Percentiles rank a stretch among this genome's conserved stretches.
phyloP scores from a whole-genome alignment of 2,888 invertebrate species.

The Chironomus riparius region DNA sequence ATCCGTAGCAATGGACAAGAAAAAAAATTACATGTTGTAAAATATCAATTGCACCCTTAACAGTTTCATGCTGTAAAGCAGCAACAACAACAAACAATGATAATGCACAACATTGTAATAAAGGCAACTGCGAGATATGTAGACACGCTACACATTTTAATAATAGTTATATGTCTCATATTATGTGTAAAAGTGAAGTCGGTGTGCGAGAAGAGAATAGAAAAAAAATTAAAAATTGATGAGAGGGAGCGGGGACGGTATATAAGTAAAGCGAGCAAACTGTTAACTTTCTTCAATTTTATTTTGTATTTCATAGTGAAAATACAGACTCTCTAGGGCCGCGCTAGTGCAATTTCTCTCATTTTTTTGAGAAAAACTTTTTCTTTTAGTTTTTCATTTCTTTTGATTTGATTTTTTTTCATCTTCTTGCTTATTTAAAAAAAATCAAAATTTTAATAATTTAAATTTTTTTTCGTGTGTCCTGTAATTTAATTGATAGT shows the following conservation, averaged over 20 bases:
- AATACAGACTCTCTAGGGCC: constrained; percentile 21
- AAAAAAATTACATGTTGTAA: not conserved
- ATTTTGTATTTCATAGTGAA: constrained; percentile 23
- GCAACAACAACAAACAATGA: too few relatives aligned
- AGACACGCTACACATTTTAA: not conserved
- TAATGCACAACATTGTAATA: not conserved
- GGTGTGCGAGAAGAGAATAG: not conserved
- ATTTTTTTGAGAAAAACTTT: constrained; percentile 11
- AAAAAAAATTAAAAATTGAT: not conserved
- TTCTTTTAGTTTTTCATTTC: constrained; percentile 19
- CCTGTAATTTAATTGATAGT: not conserved
- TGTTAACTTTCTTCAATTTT: constrained; percentile 23
- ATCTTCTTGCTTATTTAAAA: constrained; percentile 7
- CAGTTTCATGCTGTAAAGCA: not conserved
- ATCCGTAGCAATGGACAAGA: not conserved
- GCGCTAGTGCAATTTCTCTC: constrained; percentile 24
- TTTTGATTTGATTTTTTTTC: not conserved
- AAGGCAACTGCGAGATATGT: not conserved
- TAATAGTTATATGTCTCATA: not conserved
- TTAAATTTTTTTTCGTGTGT: not conserved
- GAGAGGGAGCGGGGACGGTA: not conserved
- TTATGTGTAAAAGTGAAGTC: too few relatives aligned
- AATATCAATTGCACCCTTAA: not conserved
- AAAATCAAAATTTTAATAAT: too few relatives aligned
- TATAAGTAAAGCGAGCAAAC: constrained; percentile 12